Conservation (phyloP, 2,888 invertebrate species). For the Dynastes tityus region DNA sequence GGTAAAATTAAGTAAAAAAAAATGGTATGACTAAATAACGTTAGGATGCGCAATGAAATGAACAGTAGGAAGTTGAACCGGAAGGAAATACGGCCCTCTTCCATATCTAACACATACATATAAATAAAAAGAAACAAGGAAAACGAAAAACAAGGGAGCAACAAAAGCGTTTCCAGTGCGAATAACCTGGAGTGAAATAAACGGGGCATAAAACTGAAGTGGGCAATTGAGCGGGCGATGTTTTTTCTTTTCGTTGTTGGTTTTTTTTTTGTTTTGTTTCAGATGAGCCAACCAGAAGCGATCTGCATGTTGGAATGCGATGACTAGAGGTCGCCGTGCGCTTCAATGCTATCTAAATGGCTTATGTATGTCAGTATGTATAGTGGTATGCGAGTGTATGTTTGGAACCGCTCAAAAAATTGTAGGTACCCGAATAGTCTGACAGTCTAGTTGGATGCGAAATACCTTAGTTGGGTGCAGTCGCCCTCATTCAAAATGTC, state of each 20-base stretch:
- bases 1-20: too few species aligned
- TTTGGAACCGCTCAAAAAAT: too few species aligned
- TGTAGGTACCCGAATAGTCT: background rate
- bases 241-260: conserved; percentile 30
- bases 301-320: background rate
- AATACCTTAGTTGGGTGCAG: too few species aligned
- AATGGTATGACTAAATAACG: too few species aligned
- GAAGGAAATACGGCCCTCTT: background rate
- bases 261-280: conserved; percentile 37
- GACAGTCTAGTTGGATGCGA: too few species aligned
- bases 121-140: conserved; percentile 11
- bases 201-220: conserved; percentile 50
- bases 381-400: background rate
- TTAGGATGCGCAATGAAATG: too few species aligned
- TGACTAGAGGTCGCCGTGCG: too few species aligned
- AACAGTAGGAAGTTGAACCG: background rate
- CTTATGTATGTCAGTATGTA: too few species aligned
- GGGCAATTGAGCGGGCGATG: conserved; percentile 48
- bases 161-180: conserved; percentile 29
- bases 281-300: conserved; percentile 13
- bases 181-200: conserved; percentile 49
- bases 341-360: too few species aligned
- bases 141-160: conserved; percentile 30
- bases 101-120: background rate
- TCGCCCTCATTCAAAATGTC: too few species aligned